Conservation (phyloP, 1,140 invertebrate species). For the Pinna nobilis region DNA sequence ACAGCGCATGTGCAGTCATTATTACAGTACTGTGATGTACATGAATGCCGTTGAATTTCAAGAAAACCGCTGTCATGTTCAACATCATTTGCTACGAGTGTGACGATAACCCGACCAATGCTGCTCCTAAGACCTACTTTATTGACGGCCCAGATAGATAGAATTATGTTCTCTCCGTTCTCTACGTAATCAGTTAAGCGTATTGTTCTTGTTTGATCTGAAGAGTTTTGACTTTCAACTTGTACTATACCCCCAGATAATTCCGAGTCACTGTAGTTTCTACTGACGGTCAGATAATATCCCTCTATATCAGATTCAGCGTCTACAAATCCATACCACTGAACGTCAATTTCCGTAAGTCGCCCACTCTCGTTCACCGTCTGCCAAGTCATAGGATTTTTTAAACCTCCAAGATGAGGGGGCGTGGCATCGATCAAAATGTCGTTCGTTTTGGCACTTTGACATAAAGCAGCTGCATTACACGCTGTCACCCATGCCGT, state of each 20-base stretch:
- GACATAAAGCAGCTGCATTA: slow-evolving; percentile 32
- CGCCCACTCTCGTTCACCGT: background rate
- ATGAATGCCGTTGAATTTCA: slow-evolving; percentile 34
- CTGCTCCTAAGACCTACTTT: slow-evolving; percentile 16
- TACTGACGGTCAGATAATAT: slow-evolving; percentile 13
- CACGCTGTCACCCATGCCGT: slow-evolving; percentile 21
- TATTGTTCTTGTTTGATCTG: background rate
- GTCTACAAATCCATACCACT: slow-evolving; percentile 32
- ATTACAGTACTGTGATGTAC: slow-evolving; percentile 26
- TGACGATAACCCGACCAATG: slow-evolving; percentile 10
- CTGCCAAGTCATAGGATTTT: slow-evolving; percentile 11
- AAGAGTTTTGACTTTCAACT: background rate
- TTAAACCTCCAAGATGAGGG: slow-evolving; percentile 36
- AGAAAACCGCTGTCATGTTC: slow-evolving; percentile 2
- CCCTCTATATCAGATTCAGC: slow-evolving; percentile 16
- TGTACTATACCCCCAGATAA: slow-evolving; percentile 1
- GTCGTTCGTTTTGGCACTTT: background rate
- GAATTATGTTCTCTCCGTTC: background rate
- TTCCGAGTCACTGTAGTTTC: slow-evolving; percentile 16
- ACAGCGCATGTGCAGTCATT: slow-evolving; percentile 38
- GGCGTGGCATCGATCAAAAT: slow-evolving; percentile 33
- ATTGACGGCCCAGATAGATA: slow-evolving; percentile 30
- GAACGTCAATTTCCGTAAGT: background rate
- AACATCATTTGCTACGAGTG: background rate
- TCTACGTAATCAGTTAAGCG: background rate